These are phyloP conservation scores for Rousettus leschenaultii DNA, from an alignment of 2,113 vertebrate genomes.

Conservation along the genomic window DNA sequence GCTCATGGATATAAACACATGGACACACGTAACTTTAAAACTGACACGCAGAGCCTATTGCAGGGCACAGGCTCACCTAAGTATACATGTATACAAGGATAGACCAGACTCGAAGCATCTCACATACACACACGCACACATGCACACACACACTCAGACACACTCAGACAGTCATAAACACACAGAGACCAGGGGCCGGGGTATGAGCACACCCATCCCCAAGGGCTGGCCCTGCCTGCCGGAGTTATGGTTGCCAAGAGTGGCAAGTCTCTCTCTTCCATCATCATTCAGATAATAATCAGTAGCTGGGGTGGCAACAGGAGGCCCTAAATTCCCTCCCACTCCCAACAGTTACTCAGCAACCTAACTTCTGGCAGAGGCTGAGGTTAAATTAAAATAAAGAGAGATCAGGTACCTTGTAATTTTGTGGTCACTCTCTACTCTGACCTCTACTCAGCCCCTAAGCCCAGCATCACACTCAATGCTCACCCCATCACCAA, in stretches of 20 bases:
- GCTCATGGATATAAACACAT: not conserved
- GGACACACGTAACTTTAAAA: not conserved
- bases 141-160: not conserved
- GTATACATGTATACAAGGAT: not conserved
- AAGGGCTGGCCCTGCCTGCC: not conserved
- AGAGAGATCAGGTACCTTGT: conserved; percentile 38
- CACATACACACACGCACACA: no score
- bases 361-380: conserved; percentile 5
- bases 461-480: not conserved
- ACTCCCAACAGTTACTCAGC: conserved; percentile 27
- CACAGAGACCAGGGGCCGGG: not conserved
- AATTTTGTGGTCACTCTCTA: conserved; percentile 53
- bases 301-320: not conserved
- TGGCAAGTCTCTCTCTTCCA: not conserved
- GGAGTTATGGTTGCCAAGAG: not conserved
- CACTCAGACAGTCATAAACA: not conserved
- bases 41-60: not conserved
- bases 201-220: no score
- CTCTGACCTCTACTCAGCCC: conserved; percentile 30
- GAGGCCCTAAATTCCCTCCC: not conserved
- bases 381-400: conserved; percentile 56
- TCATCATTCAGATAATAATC: conserved; percentile 4
- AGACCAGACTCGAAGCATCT: not conserved
- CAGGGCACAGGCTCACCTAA: not conserved
- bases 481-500: not conserved